These are phyloP conservation scores for Hydrochoerus hydrochaeris DNA, from an alignment of 2,113 vertebrate species.

Conservation along the genomic window DNA sequence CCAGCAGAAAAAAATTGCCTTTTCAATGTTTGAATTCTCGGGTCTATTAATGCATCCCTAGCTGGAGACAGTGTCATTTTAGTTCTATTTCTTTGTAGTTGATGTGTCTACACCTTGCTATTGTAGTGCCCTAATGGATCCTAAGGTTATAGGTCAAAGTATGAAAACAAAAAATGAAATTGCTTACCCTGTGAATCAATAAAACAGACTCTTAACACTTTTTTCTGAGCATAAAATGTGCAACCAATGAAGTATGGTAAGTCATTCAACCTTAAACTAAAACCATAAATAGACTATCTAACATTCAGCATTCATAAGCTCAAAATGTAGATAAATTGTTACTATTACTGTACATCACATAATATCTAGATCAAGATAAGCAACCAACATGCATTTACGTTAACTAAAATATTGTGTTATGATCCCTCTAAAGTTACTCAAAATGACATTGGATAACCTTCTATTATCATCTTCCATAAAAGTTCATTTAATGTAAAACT, in stretches of 20 bases:
- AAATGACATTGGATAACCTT: not conserved
- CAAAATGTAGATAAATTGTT: constrained; percentile 66
- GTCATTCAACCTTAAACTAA: constrained; percentile 69
- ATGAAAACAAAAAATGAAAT: constrained; percentile 83
- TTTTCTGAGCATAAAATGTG: constrained; percentile 76
- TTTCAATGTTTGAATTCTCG: constrained; percentile 87
- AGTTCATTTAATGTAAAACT: constrained; percentile 33
- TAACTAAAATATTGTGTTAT: not conserved
- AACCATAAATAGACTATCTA: constrained; percentile 75
- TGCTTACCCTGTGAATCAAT: constrained; percentile 84
- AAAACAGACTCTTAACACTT: constrained; percentile 80
- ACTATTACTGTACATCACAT: not conserved
- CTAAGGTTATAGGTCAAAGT: constrained; percentile 84
- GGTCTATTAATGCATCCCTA: constrained; percentile 87
- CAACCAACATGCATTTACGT: not conserved
- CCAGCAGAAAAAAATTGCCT: constrained; percentile 89
- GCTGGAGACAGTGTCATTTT: constrained; percentile 88
- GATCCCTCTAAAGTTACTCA: not conserved
- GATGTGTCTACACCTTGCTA: constrained; percentile 86
- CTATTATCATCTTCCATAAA: not conserved
- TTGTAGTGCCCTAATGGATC: constrained; percentile 86
- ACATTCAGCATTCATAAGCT: not conserved
- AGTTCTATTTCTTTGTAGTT: constrained; percentile 84
- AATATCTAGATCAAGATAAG: not conserved
- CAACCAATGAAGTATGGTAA: constrained; percentile 79